Evolutionary conservation across 2,113 vertebrate genomes (phyloP), one percentile per base, ranked within the genome.

Genomic region (Zosterops lateralis): DNA sequence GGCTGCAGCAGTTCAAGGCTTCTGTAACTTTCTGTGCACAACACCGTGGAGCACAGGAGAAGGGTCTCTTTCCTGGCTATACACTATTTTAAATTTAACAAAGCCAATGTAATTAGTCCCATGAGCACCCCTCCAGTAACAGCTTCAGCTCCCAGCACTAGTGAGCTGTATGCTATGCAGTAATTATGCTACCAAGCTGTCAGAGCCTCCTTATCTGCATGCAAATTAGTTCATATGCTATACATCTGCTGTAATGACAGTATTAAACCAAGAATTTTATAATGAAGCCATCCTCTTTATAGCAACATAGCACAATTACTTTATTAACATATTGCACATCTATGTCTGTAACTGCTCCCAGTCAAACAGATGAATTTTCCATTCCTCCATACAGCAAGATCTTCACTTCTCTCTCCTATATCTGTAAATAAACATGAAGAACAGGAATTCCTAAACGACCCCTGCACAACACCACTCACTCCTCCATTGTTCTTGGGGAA

Each of bases 111-210:
- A 96, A 97, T 96, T 92, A 72, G 91, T 96, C 96, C 93, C 97
- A 84, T 1, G 85, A 97, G 97, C 85, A 96, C 26, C 94, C 89
- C 93, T 97, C 90, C 34, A 86, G 92, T 57, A 92, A 91, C 87
- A 93, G 92, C 86, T 67, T 81, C 89, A 67, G 90, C 92, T 97
- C 92, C 89, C 81, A 94, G 86, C 71, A 89, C 91, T 53, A 84
- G 95, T 1, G 36, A 93, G 91, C 89, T 93, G 48, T 86, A 86
- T 82, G 93, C 91, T 93, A 81, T 58, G 77, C 80, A 84, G 96
- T 95, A 97, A 98, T 98, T 96, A 98, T 51, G 94, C 92, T 79
- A 96, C 95, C 95, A 95, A 96, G 95, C 97, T 97, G 97, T 96
- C 96, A 96, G 84, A 95, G 70, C 87, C 89, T 96, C 93, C 95